Conservation (phyloP, 2,888 invertebrate genomes). For the Marasmarcha lunaedactyla region DNA sequence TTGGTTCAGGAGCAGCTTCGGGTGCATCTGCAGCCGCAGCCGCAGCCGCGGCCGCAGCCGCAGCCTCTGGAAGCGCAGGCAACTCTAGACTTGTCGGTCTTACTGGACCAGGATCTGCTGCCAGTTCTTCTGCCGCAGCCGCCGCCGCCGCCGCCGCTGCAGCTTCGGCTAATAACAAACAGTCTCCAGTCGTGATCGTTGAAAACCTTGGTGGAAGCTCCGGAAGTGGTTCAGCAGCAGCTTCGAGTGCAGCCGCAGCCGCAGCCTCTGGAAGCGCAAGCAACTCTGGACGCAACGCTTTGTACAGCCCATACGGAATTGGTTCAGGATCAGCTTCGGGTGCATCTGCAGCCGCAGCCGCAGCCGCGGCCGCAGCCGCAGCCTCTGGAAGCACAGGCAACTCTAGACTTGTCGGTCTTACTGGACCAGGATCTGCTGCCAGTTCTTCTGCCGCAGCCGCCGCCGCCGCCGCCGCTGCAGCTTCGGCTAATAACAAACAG, state of each 20-base stretch:
- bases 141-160: background rate
- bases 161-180: background rate
- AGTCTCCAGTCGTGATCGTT: background rate
- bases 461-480: background rate
- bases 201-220: background rate
- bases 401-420: constrained; percentile 2
- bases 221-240: background rate
- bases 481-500: background rate
- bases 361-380: background rate
- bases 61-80: background rate
- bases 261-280: background rate
- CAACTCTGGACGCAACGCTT: background rate
- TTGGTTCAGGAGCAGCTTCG: no score
- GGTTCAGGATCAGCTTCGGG: background rate
- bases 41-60: background rate
- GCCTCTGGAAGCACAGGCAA: background rate
- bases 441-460: constrained; percentile 4
- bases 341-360: background rate
- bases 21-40: background rate
- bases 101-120: background rate
- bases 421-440: constrained; percentile 5
- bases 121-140: background rate
- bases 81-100: background rate
- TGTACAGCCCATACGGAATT: background rate
- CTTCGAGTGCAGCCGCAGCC: background rate